A percentile compares a stretch with the other conserved stretches of the same genome.
phyloP scores from a whole-genome alignment of 2,888 invertebrate species.

The Galerucella calmariensis region DNA sequence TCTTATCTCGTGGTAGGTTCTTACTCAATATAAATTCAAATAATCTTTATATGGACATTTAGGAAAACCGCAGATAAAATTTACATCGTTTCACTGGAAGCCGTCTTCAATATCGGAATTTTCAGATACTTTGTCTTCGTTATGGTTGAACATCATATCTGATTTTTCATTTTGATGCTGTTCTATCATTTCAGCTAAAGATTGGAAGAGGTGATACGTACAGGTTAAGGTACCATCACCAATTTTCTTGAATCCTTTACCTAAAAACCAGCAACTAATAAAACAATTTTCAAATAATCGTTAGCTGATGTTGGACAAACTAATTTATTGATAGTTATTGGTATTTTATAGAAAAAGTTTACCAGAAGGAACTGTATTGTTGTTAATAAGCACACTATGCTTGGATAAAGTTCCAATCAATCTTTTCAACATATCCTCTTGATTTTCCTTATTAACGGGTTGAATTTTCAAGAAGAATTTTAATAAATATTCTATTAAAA shows the following conservation, averaged over 20 bases:
- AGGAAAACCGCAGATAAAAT: not conserved
- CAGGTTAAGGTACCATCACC: constrained; percentile 71
- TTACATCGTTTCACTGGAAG: constrained; percentile 34
- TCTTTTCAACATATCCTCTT: constrained; percentile 72
- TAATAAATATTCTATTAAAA: constrained; percentile 78
- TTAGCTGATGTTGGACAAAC: too few species aligned
- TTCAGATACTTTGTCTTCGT: constrained; percentile 49
- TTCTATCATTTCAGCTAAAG: constrained; percentile 67
- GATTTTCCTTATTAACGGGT: constrained; percentile 71
- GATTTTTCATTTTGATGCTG: constrained; percentile 60
- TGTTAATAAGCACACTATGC: constrained; percentile 69
- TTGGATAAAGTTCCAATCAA: constrained; percentile 76
- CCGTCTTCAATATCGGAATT: constrained; percentile 40
- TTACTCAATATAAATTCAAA: not conserved
- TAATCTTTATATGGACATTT: not conserved
- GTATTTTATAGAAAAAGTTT: constrained; percentile 16
- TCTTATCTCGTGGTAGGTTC: not conserved
- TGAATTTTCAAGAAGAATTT: constrained; percentile 76
- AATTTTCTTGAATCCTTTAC: constrained; percentile 66
- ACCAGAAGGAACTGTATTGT: constrained; percentile 65
- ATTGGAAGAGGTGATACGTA: constrained; percentile 67
- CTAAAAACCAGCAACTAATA: constrained; percentile 43
- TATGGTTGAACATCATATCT: constrained; percentile 39
- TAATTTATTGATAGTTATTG: not conserved
- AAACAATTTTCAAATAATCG: too few species aligned